Percentiles rank a stretch among this genome's conserved stretches.
These are phyloP conservation scores for Henricia sp. DNA, from an alignment of 53 echinoderm and acorn worm species.

Conservation along the genomic window DNA sequence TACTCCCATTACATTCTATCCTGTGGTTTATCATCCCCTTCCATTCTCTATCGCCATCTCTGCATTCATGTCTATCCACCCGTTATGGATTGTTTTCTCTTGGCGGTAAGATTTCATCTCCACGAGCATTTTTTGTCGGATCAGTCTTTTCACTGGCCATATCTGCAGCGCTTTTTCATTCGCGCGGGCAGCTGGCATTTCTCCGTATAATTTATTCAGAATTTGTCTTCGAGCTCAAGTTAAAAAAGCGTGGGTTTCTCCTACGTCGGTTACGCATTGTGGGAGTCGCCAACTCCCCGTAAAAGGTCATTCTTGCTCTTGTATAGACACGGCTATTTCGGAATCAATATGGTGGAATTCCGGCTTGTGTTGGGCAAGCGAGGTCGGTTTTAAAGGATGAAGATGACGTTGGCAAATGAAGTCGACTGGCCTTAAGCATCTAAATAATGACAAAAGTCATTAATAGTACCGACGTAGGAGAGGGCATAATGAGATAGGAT, in stretches of 20 bases:
- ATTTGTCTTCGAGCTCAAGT: neutral
- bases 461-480: too few species aligned
- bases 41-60: neutral
- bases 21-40: neutral
- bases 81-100: neutral
- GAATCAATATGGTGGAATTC: too few species aligned
- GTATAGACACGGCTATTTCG: neutral
- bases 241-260: neutral
- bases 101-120: too few species aligned
- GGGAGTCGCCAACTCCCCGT: neutral
- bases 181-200: neutral
- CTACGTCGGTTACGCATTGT: neutral
- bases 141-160: neutral
- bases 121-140: too few species aligned
- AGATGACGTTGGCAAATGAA: too few species aligned
- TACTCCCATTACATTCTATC: too few species aligned
- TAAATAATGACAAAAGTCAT: too few species aligned
- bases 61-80: neutral
- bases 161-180: constrained; percentile 9
- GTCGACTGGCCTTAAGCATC: too few species aligned
- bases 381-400: too few species aligned
- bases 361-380: too few species aligned
- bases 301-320: neutral
- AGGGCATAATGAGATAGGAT: too few species aligned
- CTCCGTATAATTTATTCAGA: constrained; percentile 37